phyloP scores from a whole-genome alignment of 2,797 vertebrate genomes.

The Gephyroberyx darwinii region DNA sequence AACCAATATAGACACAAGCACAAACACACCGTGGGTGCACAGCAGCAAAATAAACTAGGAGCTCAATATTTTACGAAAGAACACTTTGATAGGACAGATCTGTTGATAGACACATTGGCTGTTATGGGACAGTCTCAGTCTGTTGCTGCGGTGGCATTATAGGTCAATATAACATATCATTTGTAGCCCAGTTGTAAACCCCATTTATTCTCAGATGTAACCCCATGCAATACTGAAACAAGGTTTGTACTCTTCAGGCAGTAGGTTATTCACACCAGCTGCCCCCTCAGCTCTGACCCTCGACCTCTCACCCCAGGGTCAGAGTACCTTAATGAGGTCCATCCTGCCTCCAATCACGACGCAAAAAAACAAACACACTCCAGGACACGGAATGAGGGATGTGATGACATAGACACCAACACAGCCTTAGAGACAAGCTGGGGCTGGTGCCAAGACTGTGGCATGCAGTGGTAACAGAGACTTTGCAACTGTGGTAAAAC shows the following conservation, averaged over 20 bases:
- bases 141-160: neutral
- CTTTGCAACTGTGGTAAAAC: neutral
- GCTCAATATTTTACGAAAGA: too few species aligned
- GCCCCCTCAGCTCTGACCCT: conserved; percentile 39
- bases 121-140: neutral
- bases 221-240: neutral
- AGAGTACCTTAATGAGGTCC: conserved; percentile 11
- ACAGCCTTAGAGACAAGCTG: neutral
- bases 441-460: neutral
- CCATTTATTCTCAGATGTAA: conserved; percentile 22
- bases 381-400: neutral
- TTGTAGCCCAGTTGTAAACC: neutral
- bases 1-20: too few species aligned
- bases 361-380: neutral
- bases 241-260: conserved; percentile 22
- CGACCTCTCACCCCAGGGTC: conserved; percentile 39
- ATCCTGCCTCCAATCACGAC: conserved; percentile 12
- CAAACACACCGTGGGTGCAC: too few species aligned
- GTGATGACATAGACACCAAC: neutral
- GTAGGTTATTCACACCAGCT: conserved; percentile 53
- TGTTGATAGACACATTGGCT: neutral
- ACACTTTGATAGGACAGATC: neutral
- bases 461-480: neutral
- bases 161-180: neutral
- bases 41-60: too few species aligned